A percentile compares a stretch with the other conserved stretches of the same genome.
These are phyloP conservation scores for Chionomys nivalis DNA, from an alignment of 2,113 vertebrate species.

Conservation along the genomic window DNA sequence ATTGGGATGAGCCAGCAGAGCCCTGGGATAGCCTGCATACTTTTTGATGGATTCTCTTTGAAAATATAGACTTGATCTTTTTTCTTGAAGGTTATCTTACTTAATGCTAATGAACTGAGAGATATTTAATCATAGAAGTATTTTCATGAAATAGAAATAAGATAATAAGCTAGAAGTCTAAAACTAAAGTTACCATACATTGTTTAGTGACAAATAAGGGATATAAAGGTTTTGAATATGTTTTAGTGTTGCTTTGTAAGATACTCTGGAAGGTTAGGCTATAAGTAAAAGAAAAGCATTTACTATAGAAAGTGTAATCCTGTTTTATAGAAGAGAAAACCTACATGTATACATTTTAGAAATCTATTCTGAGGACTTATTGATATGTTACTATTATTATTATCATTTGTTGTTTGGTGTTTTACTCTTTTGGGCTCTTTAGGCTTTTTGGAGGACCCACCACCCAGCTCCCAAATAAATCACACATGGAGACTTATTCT, in stretches of 20 bases:
- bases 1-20: neutral
- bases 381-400: neutral
- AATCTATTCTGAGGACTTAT: neutral
- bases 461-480: too few relatives aligned
- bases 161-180: neutral
- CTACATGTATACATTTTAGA: neutral
- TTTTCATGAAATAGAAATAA: neutral
- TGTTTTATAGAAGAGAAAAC: neutral
- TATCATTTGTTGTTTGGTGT: neutral
- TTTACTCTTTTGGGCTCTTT: too few relatives aligned
- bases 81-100: slow-evolving; percentile 43
- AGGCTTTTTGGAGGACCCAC: too few relatives aligned
- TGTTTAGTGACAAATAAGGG: slow-evolving; percentile 61
- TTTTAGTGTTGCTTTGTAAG: slow-evolving; percentile 59
- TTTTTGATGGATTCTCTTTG: neutral
- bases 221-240: neutral
- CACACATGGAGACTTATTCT: too few relatives aligned
- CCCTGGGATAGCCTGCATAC: neutral
- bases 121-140: neutral
- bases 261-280: slow-evolving; percentile 39
- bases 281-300: slow-evolving; percentile 46
- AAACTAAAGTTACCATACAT: slow-evolving; percentile 1
- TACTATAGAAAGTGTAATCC: slow-evolving; percentile 42
- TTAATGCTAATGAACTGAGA: slow-evolving; percentile 36
- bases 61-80: slow-evolving; percentile 57